Base-by-base conservation (phyloP, 2,113 vertebrate genomes). In the Equus quagga region DNA sequence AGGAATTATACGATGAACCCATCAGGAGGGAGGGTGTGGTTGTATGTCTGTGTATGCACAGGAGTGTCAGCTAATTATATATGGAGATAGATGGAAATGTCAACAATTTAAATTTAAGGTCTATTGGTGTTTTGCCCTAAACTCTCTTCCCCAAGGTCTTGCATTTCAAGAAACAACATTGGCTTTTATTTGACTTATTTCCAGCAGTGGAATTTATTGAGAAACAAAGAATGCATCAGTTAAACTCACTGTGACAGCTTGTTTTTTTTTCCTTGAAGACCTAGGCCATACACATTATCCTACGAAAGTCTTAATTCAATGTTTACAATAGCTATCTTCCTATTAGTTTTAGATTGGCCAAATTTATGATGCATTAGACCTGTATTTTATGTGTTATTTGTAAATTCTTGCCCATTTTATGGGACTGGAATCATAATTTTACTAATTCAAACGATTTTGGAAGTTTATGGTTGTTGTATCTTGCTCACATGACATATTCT, bases 401-500 rank as follows among this genome's bases (percentile, higher is more conserved):
- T 67, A 92, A 95, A 89, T 92, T 89, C 75, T 92, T 95, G 79
- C 81, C 58, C 41, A 79, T 94, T 95, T 96, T 94, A 96, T 92
- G 64, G 67, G 23, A 49, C 90, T 60, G 21, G 56, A 36, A 60
- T 96, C 41, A 60, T 96, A 84, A 86, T 96, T 97, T 96, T 94
- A 96, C 51, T 96, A 97, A 96, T 95, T 94, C 79, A 95, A 96
- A 94, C 95, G 84, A 86, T 97, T 97, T 83, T 87, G 84, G 75
- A 97, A 24, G 75, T 96, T 97, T 98, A 93, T 92, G n/a, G 73
- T 84, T 49, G 54, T 84, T 94, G 51, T 97, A 97, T 97, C 94
- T 98, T 94, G 21, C 84, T 95, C 62, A 3, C 79, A 54, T 98
- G 97, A 96, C 95, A 97, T 89, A 96, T 94, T 96, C n/a, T 96